Evolutionary conservation across 2,888 invertebrate genomes (phyloP).

Genomic region (Drosophila aldrichi): DNA sequence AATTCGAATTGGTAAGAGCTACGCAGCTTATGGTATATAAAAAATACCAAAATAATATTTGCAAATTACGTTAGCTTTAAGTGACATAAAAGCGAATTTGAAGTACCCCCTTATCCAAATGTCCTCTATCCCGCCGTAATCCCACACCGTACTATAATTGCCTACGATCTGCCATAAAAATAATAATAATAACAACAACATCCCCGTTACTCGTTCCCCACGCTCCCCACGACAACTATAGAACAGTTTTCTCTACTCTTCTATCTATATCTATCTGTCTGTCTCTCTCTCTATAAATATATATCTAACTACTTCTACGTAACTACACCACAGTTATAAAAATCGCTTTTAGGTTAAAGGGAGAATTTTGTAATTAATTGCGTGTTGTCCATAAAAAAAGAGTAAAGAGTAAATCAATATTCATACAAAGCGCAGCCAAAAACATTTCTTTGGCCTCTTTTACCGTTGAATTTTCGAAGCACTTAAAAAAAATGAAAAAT

Average conservation of each 20-base stretch:
- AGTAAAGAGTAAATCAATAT: conserved; percentile 34
- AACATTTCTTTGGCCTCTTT: conserved; percentile 50
- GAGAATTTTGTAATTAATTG: conserved; percentile 85
- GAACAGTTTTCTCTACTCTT: conserved; percentile 69
- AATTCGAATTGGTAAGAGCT: conserved; percentile 84
- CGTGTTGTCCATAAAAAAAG: conserved; percentile 42
- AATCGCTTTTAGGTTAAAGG: conserved; percentile 85
- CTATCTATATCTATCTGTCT: conserved; percentile 48
- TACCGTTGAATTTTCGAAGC: conserved; percentile 81
- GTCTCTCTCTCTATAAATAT: conserved; percentile 27
- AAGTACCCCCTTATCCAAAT: conserved; percentile 48
- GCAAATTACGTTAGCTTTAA: conserved; percentile 71
- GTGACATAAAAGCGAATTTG: conserved; percentile 80
- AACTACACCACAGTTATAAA: conserved; percentile 66
- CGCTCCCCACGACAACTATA: conserved; percentile 59
- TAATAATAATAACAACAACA: conserved; percentile 40
- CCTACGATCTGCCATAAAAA: conserved; percentile 56
- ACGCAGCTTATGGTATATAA: conserved; percentile 57
- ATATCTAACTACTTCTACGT: conserved; percentile 56
- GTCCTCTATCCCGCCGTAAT: conserved; percentile 52
- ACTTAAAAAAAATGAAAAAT: conserved; percentile 60
- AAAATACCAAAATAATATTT: conserved; percentile 22
- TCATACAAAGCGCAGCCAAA: conserved; percentile 47
- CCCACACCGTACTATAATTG: conserved; percentile 51
- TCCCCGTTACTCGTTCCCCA: conserved; percentile 68